These are phyloP conservation scores for Microtus oregoni DNA, from an alignment of 2,113 vertebrate species.

Conservation along the genomic window DNA sequence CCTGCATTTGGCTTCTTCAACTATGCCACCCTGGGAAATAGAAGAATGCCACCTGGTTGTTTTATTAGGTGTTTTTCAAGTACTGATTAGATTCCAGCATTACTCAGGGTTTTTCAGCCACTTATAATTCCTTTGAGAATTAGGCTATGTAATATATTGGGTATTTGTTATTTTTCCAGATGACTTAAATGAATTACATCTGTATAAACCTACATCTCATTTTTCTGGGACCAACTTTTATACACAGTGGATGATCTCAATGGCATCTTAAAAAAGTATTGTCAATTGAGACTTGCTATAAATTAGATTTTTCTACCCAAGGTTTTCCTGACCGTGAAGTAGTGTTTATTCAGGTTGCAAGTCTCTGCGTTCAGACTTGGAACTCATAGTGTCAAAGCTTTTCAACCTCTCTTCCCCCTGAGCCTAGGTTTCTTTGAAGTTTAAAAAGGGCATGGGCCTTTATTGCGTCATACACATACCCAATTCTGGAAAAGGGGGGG, in stretches of 20 bases:
- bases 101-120: conserved; percentile 52
- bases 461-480: not conserved
- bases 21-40: conserved; percentile 4
- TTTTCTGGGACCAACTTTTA: conserved; percentile 32
- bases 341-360: not conserved
- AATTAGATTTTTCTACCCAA: conserved; percentile 43
- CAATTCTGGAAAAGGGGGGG: not conserved
- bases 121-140: conserved; percentile 61
- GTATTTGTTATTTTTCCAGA: conserved; percentile 61
- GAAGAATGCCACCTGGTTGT: conserved; percentile 57
- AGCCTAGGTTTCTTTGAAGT: not conserved
- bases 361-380: not conserved
- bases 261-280: conserved; percentile 39
- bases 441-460: not conserved
- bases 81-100: conserved; percentile 31
- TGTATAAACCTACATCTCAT: not conserved
- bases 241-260: not conserved
- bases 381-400: not conserved
- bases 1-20: conserved; percentile 20
- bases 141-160: not conserved
- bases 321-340: not conserved
- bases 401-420: not conserved
- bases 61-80: conserved; percentile 60
- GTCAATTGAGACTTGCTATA: not conserved
- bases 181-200: conserved; percentile 30